A percentile compares a stretch with the other conserved stretches of the same genome.
Conservation (phyloP, 2,888 invertebrate species). For the Galerucella calmariensis region DNA sequence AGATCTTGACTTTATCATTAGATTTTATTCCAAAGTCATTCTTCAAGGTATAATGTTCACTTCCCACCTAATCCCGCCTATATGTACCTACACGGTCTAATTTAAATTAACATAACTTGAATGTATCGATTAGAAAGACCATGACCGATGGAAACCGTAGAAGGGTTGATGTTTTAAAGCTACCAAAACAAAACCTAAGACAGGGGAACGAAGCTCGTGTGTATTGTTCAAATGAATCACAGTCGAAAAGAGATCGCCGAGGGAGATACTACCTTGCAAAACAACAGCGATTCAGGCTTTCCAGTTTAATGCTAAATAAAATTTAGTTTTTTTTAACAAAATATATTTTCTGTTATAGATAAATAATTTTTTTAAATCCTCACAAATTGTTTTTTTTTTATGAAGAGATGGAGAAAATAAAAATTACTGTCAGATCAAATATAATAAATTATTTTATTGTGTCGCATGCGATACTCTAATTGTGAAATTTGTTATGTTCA, state of each 20-base stretch:
- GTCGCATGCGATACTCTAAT: slow-evolving; percentile 6
- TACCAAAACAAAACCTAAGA: neutral
- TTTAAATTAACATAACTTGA: neutral
- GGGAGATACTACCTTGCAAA: neutral
- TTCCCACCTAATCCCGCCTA: neutral
- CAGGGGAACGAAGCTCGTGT: neutral
- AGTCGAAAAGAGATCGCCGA: neutral
- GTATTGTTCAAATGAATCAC: slow-evolving; percentile 10
- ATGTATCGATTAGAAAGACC: slow-evolving; percentile 13
- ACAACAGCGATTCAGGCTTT: too few relatives aligned
- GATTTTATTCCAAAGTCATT: too few relatives aligned
- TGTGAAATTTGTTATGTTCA: neutral
- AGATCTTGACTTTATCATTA: too few relatives aligned
- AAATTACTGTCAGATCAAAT: neutral
- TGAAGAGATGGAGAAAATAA: too few relatives aligned
- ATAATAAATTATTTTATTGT: neutral
- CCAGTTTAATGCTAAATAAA: too few relatives aligned
- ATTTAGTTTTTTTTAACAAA: too few relatives aligned
- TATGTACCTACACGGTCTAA: too few relatives aligned
- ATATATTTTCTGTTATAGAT: too few relatives aligned
- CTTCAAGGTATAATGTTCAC: too few relatives aligned
- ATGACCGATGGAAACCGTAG: slow-evolving; percentile 10
- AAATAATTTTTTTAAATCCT: too few relatives aligned
- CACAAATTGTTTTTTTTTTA: too few relatives aligned
- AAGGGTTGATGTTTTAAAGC: slow-evolving; percentile 14